A percentile compares a stretch with the other conserved stretches of the same genome.
Conservation (phyloP, 2,797 vertebrate genomes). For the Aotus griseimembra region DNA sequence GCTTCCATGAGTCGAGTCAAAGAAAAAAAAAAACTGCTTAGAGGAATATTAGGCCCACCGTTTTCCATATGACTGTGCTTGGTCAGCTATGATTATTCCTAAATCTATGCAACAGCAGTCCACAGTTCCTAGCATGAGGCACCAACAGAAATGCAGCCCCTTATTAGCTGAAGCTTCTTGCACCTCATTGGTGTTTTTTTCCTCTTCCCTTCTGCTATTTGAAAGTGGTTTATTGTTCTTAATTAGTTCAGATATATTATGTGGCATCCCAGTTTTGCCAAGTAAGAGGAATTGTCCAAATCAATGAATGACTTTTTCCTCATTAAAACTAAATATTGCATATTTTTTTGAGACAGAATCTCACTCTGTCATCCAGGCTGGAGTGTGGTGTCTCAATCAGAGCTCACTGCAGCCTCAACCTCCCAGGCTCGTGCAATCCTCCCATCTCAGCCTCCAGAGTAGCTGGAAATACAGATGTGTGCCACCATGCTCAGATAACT, state of each 20-base stretch:
- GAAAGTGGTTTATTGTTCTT: not conserved
- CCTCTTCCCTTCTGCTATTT: not conserved
- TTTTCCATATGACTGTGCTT: not conserved
- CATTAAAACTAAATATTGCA: not conserved
- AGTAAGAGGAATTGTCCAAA: not conserved
- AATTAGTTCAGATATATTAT: slow-evolving; percentile 1
- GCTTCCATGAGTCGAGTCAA: not conserved
- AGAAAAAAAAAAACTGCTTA: not conserved
- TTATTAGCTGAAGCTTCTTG: not conserved
- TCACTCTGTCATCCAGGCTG: not conserved
- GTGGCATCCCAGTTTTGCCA: not conserved
- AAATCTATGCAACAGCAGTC: not conserved
- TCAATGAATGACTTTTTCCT: not conserved
- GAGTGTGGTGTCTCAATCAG: not conserved
- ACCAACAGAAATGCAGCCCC: not conserved
- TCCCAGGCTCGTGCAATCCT: not conserved
- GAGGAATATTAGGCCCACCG: not conserved
- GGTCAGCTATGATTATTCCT: not conserved
- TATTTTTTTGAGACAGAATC: not conserved
- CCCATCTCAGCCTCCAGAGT: not conserved
- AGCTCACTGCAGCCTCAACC: not conserved
- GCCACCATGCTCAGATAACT: not conserved
- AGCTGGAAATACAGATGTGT: not conserved
- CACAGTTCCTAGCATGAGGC: not conserved
- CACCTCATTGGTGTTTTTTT: not conserved